Base-by-base conservation (phyloP, 1,140 invertebrate species). In the Choristoneura fumiferana region DNA sequence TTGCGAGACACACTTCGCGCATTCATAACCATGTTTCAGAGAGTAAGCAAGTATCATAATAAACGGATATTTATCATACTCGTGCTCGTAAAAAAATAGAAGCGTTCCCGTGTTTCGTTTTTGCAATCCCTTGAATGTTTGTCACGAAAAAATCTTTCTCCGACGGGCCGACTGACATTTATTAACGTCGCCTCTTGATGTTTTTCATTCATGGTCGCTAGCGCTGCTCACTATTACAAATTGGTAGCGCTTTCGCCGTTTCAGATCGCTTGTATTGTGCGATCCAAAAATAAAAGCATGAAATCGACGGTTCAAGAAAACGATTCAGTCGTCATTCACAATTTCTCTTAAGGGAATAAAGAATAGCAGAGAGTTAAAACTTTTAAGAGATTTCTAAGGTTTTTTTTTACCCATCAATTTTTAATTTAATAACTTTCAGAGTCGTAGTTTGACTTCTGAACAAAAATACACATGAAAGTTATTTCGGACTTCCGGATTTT, bases 61-160 rank as follows among this genome's bases (percentile, higher is more conserved):
- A 49, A 49, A 49, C 43, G 43, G 43, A 49, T 49, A 49, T 49
- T 49, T 49, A 49, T 49, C 43, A 49, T 49, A 49, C 43, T 49
- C 22, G 43, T 22, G 43, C 43, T 10, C 12, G 43, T n/a, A 17
- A 49, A 49, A 49, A 49, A 49, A 49, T 49, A 49, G 43, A 49
- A 49, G 43, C 12, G 43, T 49, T 49, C 43, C 14, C 43, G 40
- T 45, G 15, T 22, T 45, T 10, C 40, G 40, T 45, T 43, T 43
- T 43, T 45, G 40, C 17, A 15, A 22, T 22, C 17, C 40, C 40
- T 14, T 18, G 15, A 45, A 45, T 45, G 40, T 45, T 45, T 45
- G 40, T 22, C 40, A 22, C 40, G 40, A 45, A 45, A 45, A 45
- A 45, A 45, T 45, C 40, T 45, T 45, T 45, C 40, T 45, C 8